A percentile compares a stretch with the other conserved stretches of the same genome.
Evolutionary conservation across 2,888 invertebrate genomes (phyloP).

Genomic region (Cryptocheilus praepositus): DNA sequence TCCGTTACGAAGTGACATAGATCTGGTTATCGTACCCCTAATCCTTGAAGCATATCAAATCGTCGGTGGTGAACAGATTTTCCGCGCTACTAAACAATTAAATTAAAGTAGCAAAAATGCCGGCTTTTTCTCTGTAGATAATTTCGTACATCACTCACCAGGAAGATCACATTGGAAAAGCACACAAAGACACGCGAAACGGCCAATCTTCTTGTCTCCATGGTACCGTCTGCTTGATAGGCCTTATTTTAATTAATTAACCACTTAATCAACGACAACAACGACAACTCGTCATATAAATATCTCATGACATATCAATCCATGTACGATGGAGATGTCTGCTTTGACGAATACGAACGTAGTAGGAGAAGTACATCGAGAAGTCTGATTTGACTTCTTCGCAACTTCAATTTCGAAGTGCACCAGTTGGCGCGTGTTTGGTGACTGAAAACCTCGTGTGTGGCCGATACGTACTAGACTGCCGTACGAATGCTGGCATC

Average conservation of each 20-base stretch:
- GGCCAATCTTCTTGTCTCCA: slow-evolving; percentile 59
- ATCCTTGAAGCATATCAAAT: not conserved
- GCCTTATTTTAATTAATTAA: not conserved
- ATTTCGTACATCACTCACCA: slow-evolving; percentile 58
- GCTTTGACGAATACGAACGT: too few species aligned
- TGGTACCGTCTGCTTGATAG: slow-evolving; percentile 14
- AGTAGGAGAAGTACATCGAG: not conserved
- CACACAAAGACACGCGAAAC: slow-evolving; percentile 67
- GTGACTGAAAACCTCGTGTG: slow-evolving; percentile 50
- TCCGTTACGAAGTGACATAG: not conserved
- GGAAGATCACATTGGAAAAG: slow-evolving; percentile 69
- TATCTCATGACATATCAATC: not conserved
- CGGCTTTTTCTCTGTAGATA: too few species aligned
- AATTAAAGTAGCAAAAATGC: too few species aligned
- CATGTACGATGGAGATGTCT: too few species aligned
- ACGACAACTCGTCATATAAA: not conserved
- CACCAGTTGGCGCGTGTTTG: slow-evolving; percentile 41
- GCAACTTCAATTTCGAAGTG: slow-evolving; percentile 28
- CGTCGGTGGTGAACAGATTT: not conserved
- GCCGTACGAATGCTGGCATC: slow-evolving; percentile 44
- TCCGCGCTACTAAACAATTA: too few species aligned
- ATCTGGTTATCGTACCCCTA: not conserved
- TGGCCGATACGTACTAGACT: slow-evolving; percentile 35
- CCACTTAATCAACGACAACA: not conserved
- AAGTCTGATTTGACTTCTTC: not conserved